Evolutionary conservation across 2,797 vertebrate species (phyloP).

Genomic region (Spheniscus humboldti): DNA sequence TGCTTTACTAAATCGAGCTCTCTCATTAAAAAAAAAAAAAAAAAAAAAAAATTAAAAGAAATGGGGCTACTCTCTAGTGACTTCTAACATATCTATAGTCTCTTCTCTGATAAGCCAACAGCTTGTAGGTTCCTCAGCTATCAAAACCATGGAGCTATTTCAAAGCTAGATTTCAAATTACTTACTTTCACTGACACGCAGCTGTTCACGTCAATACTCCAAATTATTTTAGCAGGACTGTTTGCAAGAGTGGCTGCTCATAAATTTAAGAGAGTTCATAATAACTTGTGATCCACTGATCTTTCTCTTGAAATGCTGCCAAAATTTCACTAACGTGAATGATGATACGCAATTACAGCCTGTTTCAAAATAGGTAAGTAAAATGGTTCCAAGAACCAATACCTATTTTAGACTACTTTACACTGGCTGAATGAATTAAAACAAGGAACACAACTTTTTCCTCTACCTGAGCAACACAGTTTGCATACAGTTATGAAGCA

Average conservation of each 20-base stretch:
- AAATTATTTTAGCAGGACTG: neutral
- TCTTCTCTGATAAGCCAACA: neutral
- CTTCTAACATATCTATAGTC: neutral
- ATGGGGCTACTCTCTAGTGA: neutral
- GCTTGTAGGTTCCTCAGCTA: neutral
- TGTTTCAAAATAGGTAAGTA: neutral
- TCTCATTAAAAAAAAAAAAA: neutral
- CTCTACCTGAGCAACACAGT: neutral
- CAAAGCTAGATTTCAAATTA: neutral
- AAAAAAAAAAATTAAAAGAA: neutral
- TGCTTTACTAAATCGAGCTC: neutral
- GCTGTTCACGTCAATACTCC: neutral
- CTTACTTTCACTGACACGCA: neutral
- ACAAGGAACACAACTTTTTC: neutral
- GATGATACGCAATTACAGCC: neutral
- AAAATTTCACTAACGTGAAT: neutral
- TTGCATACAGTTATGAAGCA: neutral
- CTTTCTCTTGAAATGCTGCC: neutral
- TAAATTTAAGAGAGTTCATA: neutral
- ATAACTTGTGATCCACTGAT: neutral
- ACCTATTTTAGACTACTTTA: neutral
- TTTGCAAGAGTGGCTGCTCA: neutral
- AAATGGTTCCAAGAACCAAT: neutral
- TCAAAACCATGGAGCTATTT: neutral
- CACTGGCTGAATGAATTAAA: neutral